A percentile compares a stretch with the other conserved stretches of the same genome.
Evolutionary conservation across 2,888 invertebrate genomes (phyloP).

Genomic region (Nysson spinosus): DNA sequence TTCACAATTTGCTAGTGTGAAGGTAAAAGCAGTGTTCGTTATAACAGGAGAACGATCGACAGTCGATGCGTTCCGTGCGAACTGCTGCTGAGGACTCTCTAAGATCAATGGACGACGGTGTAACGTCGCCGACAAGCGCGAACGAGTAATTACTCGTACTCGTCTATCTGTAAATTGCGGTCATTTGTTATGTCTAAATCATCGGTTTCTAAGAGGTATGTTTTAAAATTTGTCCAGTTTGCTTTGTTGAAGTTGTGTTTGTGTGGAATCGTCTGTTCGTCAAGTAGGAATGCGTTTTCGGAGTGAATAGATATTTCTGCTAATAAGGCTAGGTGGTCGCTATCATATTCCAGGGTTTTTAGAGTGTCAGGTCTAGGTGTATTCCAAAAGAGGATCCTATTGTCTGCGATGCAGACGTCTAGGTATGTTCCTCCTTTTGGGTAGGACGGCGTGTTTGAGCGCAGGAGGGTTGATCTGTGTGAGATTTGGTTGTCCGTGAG

Average conservation of each 20-base stretch:
- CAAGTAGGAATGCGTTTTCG: background rate
- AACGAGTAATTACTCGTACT: background rate
- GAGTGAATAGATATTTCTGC: background rate
- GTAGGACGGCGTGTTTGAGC: background rate
- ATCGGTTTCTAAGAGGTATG: background rate
- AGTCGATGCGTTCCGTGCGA: no score
- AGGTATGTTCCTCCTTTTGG: background rate
- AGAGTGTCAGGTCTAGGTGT: background rate
- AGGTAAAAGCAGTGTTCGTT: no score
- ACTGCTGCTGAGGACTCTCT: no score
- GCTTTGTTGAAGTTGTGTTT: background rate
- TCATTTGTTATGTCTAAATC: background rate
- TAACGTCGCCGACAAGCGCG: background rate
- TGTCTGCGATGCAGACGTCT: slow-evolving; percentile 2
- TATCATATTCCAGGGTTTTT: background rate
- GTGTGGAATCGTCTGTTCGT: background rate
- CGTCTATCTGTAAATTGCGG: slow-evolving; percentile 1
- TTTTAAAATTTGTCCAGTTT: background rate
- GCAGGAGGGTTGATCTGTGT: background rate
- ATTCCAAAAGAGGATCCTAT: background rate
- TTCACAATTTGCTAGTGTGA: no score
- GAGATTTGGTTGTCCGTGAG: background rate
- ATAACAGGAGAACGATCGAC: no score
- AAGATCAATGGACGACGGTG: rapidly evolving
- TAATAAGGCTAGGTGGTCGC: slow-evolving; percentile 5